These are phyloP conservation scores for Leptinotarsa rubiginosa DNA, from an alignment of 2,888 invertebrate species.

Conservation along the genomic window DNA sequence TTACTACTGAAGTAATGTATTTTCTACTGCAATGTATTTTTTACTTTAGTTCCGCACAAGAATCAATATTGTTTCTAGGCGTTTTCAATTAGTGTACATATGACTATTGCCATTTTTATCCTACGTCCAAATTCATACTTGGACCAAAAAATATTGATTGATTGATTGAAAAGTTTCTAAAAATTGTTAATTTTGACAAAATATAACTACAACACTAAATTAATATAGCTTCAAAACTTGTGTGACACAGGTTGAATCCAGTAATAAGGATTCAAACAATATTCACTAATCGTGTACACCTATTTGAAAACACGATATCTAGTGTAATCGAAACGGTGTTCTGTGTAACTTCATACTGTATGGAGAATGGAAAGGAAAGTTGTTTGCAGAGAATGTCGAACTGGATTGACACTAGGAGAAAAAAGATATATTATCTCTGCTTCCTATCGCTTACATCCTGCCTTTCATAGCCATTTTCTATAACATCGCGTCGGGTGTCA, in stretches of 20 bases:
- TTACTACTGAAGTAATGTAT: too few relatives aligned
- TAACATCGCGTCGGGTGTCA: conserved; percentile 23
- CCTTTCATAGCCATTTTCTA: conserved; percentile 9
- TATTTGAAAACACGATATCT: background rate
- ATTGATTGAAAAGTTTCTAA: too few relatives aligned
- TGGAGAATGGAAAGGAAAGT: conserved; percentile 2
- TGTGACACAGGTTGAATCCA: background rate
- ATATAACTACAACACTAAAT: too few relatives aligned
- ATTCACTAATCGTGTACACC: background rate
- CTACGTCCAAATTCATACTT: too few relatives aligned
- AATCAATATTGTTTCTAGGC: too few relatives aligned
- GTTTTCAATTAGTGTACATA: too few relatives aligned
- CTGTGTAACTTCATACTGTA: conserved; percentile 6
- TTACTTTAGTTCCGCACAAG: too few relatives aligned
- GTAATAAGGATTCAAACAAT: background rate
- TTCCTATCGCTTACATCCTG: conserved; percentile 18
- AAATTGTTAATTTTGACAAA: too few relatives aligned
- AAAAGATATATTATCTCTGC: conserved; percentile 12
- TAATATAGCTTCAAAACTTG: background rate
- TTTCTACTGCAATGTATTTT: too few relatives aligned
- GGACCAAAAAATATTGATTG: too few relatives aligned
- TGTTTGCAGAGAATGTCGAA: conserved; percentile 8
- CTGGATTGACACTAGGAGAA: conserved; percentile 1
- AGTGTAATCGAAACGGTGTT: background rate
- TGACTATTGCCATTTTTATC: too few relatives aligned